phyloP scores from a whole-genome alignment of 2,113 vertebrate genomes.

The Limanda limanda region DNA sequence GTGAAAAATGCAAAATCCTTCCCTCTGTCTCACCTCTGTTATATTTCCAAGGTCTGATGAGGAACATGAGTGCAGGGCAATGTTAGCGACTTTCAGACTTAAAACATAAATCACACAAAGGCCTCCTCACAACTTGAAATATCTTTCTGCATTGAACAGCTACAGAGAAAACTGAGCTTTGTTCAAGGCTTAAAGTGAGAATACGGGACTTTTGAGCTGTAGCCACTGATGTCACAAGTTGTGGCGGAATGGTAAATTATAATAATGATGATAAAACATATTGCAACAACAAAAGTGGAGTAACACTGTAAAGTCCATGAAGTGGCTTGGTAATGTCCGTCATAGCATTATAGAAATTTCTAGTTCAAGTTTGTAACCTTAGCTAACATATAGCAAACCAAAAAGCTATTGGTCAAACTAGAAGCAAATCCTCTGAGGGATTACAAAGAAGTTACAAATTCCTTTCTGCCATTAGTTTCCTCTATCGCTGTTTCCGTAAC shows the following conservation, averaged over 20 bases:
- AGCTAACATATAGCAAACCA: conserved; percentile 14
- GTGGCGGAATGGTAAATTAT: neutral
- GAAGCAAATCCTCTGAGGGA: neutral
- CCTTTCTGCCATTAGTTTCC: neutral
- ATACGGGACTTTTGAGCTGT: conserved; percentile 3
- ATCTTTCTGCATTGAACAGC: neutral
- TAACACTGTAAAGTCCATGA: neutral
- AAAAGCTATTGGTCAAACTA: conserved; percentile 7
- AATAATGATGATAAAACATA: neutral
- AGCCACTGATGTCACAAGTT: neutral
- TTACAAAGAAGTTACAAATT: conserved; percentile 9
- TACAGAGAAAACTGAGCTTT: neutral
- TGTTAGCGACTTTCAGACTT: too few relatives aligned
- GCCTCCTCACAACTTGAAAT: neutral
- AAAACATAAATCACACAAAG: too few relatives aligned
- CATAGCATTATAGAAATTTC: neutral
- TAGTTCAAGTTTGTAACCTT: neutral
- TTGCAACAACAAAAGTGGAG: neutral
- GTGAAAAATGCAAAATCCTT: too few relatives aligned
- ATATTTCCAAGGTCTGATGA: too few relatives aligned
- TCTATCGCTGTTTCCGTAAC: neutral
- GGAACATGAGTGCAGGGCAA: too few relatives aligned
- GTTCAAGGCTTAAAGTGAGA: conserved; percentile 15
- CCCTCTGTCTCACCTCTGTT: too few relatives aligned
- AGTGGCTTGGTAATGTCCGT: neutral